Conservation (phyloP, 23 tunicate genomes). For the Oikopleura dioica region DNA sequence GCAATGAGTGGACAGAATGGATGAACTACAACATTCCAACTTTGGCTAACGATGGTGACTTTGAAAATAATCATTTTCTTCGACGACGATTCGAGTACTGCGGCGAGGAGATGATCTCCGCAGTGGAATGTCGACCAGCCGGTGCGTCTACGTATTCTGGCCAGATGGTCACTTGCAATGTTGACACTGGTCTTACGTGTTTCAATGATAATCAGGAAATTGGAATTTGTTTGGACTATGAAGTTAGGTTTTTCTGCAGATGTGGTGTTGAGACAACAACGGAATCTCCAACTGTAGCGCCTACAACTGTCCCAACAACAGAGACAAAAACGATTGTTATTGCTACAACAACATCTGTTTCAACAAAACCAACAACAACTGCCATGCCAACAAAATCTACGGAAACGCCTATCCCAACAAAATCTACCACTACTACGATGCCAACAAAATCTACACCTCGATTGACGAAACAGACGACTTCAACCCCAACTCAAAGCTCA, state of each 20-base stretch:
- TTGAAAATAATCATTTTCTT: slow-evolving; percentile 4
- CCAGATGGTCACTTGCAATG: not conserved
- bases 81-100: slow-evolving; percentile 12
- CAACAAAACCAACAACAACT: too few relatives aligned
- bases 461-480: not conserved
- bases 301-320: too few relatives aligned
- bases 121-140: slow-evolving; percentile 16
- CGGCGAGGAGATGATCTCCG: slow-evolving; percentile 9
- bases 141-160: not conserved
- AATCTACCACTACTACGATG: too few relatives aligned
- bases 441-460: too few relatives aligned
- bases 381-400: too few relatives aligned
- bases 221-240: not conserved
- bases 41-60: slow-evolving; percentile 17
- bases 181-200: not conserved
- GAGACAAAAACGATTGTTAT: too few relatives aligned
- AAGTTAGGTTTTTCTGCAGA: not conserved
- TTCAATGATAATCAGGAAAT: not conserved
- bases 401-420: too few relatives aligned
- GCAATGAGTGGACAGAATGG: slow-evolving; percentile 18
- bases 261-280: too few relatives aligned
- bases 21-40: slow-evolving; percentile 19
- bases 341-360: too few relatives aligned
- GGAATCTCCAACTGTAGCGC: too few relatives aligned
- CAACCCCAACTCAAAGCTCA: not conserved